Evolutionary conservation across 2,888 invertebrate species (phyloP).

Genomic region (Heteropelma amictum): DNA sequence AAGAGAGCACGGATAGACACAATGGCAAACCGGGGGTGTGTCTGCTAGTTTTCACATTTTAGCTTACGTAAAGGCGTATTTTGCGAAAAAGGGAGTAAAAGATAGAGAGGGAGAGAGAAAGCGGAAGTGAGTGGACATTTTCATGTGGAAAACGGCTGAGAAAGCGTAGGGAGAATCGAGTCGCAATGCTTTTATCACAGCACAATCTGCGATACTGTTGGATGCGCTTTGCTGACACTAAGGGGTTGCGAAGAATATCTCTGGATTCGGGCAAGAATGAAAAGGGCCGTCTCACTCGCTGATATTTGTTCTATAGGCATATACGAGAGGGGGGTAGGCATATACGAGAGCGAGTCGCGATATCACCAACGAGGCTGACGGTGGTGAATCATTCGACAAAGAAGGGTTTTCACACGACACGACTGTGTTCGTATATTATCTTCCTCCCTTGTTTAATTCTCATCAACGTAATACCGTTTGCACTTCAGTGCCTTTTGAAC

Average conservation of each 20-base stretch:
- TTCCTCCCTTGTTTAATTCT: constrained; percentile 29
- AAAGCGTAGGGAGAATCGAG: background rate
- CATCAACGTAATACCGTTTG: constrained; percentile 43
- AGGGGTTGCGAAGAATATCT: background rate
- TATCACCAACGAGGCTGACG: background rate
- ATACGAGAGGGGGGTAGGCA: too few species aligned
- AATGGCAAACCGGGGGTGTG: background rate
- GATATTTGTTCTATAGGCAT: background rate
- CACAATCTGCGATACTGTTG: constrained; percentile 18
- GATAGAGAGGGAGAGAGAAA: background rate
- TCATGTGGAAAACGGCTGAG: background rate
- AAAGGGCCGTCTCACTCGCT: constrained; percentile 17
- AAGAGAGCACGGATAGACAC: background rate
- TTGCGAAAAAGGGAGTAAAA: background rate
- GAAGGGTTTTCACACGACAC: constrained; percentile 20
- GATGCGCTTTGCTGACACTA: constrained; percentile 21
- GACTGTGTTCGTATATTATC: constrained; percentile 24
- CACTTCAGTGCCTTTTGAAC: too few species aligned
- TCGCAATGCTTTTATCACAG: constrained; percentile 43
- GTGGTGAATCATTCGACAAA: constrained; percentile 39
- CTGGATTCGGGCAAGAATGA: background rate
- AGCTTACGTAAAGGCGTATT: constrained; percentile 23
- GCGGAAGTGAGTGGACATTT: background rate
- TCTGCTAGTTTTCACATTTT: constrained; percentile 18
- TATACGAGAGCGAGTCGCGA: background rate